Evolutionary conservation across 2,113 vertebrate genomes (phyloP).

Genomic region (Eptesicus fuscus): DNA sequence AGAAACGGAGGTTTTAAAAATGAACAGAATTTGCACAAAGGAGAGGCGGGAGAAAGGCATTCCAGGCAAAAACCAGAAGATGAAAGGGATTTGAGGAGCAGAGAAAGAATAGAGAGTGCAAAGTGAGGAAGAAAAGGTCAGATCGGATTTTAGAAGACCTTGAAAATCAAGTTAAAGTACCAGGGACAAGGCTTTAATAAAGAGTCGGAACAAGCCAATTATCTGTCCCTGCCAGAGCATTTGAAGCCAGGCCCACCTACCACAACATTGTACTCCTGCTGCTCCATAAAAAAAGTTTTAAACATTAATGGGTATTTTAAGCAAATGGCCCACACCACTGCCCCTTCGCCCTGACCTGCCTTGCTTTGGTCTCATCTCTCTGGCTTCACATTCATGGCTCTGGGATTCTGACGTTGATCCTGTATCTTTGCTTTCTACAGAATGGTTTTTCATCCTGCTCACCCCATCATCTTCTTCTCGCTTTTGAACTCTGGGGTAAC

Average conservation of each 20-base stretch:
- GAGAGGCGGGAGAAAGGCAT: neutral
- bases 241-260: neutral
- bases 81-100: neutral
- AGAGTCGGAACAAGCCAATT: neutral
- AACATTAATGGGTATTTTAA: neutral
- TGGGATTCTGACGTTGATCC: neutral
- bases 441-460: neutral
- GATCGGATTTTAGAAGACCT: neutral
- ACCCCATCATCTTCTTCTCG: neutral
- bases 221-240: neutral
- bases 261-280: neutral
- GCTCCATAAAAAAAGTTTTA: neutral
- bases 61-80: neutral
- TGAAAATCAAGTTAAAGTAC: neutral
- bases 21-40: neutral
- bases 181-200: neutral
- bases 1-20: constrained; percentile 19
- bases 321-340: neutral
- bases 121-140: neutral
- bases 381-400: neutral
- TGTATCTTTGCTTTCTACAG: neutral
- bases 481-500: neutral
- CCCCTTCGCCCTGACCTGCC: neutral
- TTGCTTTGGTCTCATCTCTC: neutral
- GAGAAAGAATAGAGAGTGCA: neutral